Conservation (phyloP, 1,140 invertebrate species). For the Chrysomallon squamiferum region DNA sequence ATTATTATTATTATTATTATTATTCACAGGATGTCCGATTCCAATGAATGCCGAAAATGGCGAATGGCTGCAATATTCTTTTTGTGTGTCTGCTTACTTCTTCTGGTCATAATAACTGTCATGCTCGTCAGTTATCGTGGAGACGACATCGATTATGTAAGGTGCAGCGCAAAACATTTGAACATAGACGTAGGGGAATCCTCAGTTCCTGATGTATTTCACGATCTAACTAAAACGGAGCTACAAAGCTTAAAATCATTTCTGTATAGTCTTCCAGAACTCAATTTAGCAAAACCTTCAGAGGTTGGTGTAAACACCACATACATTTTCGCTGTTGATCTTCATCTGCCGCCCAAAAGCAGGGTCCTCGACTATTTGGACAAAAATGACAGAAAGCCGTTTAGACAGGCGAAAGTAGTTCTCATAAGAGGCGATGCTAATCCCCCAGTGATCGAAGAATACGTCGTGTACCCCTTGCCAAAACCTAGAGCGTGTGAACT, state of each 20-base stretch:
- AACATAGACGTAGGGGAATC: slow-evolving; percentile 14
- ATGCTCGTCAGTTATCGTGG: slow-evolving; percentile 2
- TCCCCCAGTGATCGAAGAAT: slow-evolving; percentile 42
- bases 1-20: not conserved
- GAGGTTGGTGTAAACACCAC: slow-evolving; percentile 21
- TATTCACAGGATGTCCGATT: no score
- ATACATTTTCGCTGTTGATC: slow-evolving; percentile 40
- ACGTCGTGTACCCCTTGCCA: slow-evolving; percentile 11
- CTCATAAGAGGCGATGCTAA: slow-evolving; percentile 33
- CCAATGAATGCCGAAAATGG: slow-evolving; percentile 14
- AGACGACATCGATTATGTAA: not conserved
- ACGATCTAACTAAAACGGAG: slow-evolving; percentile 34
- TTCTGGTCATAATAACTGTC: slow-evolving; percentile 3
- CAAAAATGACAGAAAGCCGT: slow-evolving; percentile 22
- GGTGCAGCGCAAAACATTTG: not conserved
- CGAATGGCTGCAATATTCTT: slow-evolving; percentile 2
- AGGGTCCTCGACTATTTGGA: slow-evolving; percentile 38
- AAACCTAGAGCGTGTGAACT: slow-evolving; percentile 2
- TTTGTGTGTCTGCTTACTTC: not conserved
- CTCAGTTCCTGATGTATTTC: slow-evolving; percentile 18
- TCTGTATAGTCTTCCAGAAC: slow-evolving; percentile 13
- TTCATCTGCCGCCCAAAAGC: slow-evolving; percentile 33
- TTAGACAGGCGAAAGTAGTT: slow-evolving; percentile 37
- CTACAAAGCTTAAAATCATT: slow-evolving; percentile 20
- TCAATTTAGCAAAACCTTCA: slow-evolving; percentile 24